Conservation (phyloP, 2,113 vertebrate genomes). For the Aegypius monachus region DNA sequence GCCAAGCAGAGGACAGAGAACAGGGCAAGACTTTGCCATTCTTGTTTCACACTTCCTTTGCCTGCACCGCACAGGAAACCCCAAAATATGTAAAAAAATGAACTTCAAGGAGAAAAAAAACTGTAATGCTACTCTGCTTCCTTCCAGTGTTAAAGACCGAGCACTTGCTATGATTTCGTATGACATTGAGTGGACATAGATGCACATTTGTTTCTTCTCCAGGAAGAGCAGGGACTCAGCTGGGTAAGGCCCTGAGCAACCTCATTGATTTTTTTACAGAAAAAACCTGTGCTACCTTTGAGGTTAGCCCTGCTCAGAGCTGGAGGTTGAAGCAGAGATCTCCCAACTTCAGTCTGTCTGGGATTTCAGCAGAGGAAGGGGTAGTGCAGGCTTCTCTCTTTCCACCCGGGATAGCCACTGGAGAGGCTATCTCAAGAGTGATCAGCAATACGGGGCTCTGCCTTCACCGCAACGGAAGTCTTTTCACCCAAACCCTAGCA, state of each 20-base stretch:
- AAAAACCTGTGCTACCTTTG: background rate
- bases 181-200: background rate
- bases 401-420: background rate
- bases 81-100: background rate
- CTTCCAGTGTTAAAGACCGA: background rate
- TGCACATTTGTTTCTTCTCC: background rate
- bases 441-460: background rate
- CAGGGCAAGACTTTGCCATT: background rate
- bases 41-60: background rate
- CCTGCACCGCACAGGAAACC: background rate
- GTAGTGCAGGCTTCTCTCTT: background rate
- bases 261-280: background rate
- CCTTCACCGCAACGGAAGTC: accelerated
- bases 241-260: background rate
- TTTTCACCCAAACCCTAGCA: background rate
- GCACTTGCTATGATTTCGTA: background rate
- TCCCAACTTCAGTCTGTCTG: background rate
- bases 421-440: background rate
- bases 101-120: background rate
- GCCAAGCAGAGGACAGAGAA: background rate
- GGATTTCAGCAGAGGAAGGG: background rate
- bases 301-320: background rate
- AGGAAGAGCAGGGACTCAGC: background rate
- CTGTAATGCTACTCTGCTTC: background rate
- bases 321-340: background rate